phyloP scores from a whole-genome alignment of 2,888 invertebrate species.

The Lycaena phlaeas region DNA sequence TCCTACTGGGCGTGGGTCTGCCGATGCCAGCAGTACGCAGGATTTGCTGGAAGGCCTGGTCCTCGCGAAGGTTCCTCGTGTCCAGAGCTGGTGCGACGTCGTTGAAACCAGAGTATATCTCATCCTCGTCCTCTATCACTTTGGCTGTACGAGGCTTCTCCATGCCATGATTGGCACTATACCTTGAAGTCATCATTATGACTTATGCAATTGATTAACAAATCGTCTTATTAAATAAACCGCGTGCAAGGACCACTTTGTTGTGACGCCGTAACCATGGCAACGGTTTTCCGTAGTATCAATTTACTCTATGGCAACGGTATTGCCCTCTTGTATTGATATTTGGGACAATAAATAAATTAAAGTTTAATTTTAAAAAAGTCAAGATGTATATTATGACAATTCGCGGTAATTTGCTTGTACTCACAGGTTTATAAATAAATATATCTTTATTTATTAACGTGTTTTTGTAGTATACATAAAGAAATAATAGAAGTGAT shows the following conservation, averaged over 20 bases:
- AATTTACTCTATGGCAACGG: constrained; percentile 36
- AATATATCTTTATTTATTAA: no score
- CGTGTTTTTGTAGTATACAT: no score
- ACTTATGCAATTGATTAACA: no score
- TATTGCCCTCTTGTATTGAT: no score
- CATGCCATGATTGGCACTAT: constrained; percentile 46
- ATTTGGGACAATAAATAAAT: no score
- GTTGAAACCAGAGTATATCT: constrained; percentile 79
- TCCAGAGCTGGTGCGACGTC: constrained; percentile 77
- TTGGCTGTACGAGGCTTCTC: constrained; percentile 52
- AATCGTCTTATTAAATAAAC: background rate
- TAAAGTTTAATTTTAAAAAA: no score
- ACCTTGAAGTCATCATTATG: constrained; percentile 54
- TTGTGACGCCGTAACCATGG: constrained; percentile 64
- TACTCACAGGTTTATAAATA: no score
- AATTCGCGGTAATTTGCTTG: no score
- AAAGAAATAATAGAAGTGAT: no score
- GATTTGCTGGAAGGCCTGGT: constrained; percentile 83
- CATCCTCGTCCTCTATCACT: constrained; percentile 72
- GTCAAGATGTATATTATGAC: no score
- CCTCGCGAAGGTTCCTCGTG: constrained; percentile 79
- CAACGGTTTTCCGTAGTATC: constrained; percentile 22
- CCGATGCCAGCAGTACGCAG: constrained; percentile 82
- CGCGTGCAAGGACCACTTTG: constrained; percentile 26
- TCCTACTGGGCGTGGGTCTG: constrained; percentile 75